These are phyloP conservation scores for Theristicus caerulescens DNA, from an alignment of 2,113 vertebrate species.

Conservation along the genomic window DNA sequence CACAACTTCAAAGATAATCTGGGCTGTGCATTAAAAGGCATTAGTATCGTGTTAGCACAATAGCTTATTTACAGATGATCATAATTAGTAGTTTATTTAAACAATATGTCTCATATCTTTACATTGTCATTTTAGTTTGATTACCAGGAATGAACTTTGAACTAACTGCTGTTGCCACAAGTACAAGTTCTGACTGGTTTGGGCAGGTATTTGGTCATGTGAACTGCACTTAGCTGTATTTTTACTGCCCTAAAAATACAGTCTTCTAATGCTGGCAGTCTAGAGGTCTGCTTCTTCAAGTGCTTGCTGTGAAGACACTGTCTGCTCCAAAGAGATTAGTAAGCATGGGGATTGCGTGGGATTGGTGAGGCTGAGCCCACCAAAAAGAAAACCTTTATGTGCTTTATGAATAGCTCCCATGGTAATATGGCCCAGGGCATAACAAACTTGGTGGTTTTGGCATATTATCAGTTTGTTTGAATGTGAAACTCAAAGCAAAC, in stretches of 20 bases:
- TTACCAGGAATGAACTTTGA: not conserved
- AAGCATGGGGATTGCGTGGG: not conserved
- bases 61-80: not conserved
- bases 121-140: not conserved
- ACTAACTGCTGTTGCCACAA: not conserved
- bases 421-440: not conserved
- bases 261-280: not conserved
- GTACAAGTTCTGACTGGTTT: not conserved
- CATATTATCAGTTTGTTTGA: not conserved
- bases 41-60: not conserved
- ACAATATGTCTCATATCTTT: not conserved
- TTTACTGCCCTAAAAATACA: not conserved
- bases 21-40: not conserved
- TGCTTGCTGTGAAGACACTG: not conserved
- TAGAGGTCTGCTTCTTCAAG: not conserved
- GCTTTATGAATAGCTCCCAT: not conserved
- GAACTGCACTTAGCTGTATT: not conserved
- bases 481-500: not conserved
- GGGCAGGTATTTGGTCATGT: not conserved
- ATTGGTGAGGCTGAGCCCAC: not conserved
- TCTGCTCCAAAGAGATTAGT: not conserved
- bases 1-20: not conserved
- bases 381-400: not conserved
- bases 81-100: not conserved
- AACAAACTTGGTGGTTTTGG: not conserved